Evolutionary conservation across 2,797 vertebrate species (phyloP), one percentile per base, ranked within the genome.

Genomic region (Sparidentex hasta): DNA sequence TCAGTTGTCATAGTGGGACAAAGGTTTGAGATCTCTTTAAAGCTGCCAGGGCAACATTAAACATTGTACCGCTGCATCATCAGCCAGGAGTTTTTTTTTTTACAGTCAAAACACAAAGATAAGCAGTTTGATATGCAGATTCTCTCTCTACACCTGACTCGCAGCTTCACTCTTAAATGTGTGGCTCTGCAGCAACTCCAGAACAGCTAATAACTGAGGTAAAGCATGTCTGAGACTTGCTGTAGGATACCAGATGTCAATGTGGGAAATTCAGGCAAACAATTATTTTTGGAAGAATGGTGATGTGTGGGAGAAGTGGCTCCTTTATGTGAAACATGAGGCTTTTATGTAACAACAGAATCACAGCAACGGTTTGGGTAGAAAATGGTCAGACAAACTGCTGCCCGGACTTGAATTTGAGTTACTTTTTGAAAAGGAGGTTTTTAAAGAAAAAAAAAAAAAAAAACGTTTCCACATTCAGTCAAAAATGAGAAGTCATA

Each of bases 11-110:
- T 41, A 72, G 38, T 5, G 0, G 44, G 48, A 67, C 3, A 66
- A 81, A 4, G 54, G 63, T 55, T 52, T 59, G 48, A 78, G 85
- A 87, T 83, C 82, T 82, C 58, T 57, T 90, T 90, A 88, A 92
- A 87, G 80, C 75, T 81, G 54, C 47, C 57, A 8, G 47, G 72
- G 54, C 41, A 20, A 29, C 23, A n/a, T 55, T 65, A 23, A 17
- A 18, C 51, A 56, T 58, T 58, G 63, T 5, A 13, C 8, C 2
- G 3, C 52, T 12, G 0, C 65, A 76, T 69, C 76, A 72, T 48
- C 71, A 58, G 73, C 58, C 33, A 63, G n/a, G n/a, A 64, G 72
- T 54, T 75, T 38, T 33, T 75, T 38, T 33, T 33, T 38, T 38
- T 38, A 38, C 38, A 38, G 2, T 38, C 43, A 16, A 54, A 21